Evolutionary conservation across 2,888 invertebrate species (phyloP), one percentile per base, ranked within the genome.

Genomic region (Nasonovia ribisnigri): DNA sequence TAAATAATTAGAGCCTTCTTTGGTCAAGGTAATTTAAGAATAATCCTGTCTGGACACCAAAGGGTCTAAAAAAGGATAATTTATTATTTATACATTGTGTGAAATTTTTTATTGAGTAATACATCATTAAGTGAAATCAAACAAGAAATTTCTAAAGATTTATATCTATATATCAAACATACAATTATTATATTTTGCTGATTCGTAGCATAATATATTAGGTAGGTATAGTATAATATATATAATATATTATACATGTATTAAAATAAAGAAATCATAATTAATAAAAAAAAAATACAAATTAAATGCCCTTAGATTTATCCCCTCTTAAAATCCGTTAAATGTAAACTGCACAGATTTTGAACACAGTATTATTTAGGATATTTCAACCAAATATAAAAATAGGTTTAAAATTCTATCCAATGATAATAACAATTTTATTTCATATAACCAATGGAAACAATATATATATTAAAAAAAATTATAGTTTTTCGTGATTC

Each of bases 1-100:
- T n/a, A 60, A 60, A 43, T 46, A 60, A 89, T 89, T 60, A 89
- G n/a, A 24, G 20, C 89, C 60, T 46, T 60, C 60, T 89, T 89
- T 29, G 89, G 60, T 89, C 60, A 89, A 89, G 60, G 60, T 89
- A 60, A 60, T 57, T 29, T 43, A n/a, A 43, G 4, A 20, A 89
- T 29, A 29, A 42, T 60, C 16, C n/a, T 60, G n/a, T 24, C 60
- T 29, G 46, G 5, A 90, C 11, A 90, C 11, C 46, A 90, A 89
- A 90, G 46, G 48, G 20, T 48, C 8, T 51, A 48, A 48, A 87
- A 87, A 51, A n/a, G 20, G 8, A 86, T 29, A 29, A 86, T 48
- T n/a, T 87, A 48, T 29, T 87, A 48, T 48, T 20, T 51, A n/a
- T n/a, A 48, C 16, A 36, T 16, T n/a, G 29, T 46, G n/a, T 48